A percentile compares a stretch with the other conserved stretches of the same genome.
These are phyloP conservation scores for Aphelinus certus DNA, from an alignment of 1,140 invertebrate species.

Conservation along the genomic window DNA sequence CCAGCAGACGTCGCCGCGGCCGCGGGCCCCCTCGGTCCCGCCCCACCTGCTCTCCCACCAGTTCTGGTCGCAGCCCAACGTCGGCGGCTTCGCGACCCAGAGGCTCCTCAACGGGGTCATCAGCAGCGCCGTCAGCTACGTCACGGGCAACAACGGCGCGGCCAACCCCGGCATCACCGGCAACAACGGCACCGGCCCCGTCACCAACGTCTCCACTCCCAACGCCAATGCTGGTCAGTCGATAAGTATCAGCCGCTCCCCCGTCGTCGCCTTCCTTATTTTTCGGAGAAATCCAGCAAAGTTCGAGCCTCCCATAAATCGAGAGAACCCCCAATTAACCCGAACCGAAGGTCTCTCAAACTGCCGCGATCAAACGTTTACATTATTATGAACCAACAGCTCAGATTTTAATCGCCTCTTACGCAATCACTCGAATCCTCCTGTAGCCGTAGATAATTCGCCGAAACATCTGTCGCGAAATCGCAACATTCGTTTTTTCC, in stretches of 20 bases:
- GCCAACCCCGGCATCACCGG: slow-evolving; percentile 38
- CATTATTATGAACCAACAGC: neutral
- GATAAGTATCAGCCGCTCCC: too few relatives aligned
- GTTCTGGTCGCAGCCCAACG: slow-evolving; percentile 64
- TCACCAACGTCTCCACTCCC: slow-evolving; percentile 49
- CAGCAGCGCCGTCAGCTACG: slow-evolving; percentile 63
- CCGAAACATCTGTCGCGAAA: neutral
- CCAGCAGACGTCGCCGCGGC: slow-evolving; percentile 57
- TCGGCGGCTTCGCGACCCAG: slow-evolving; percentile 68
- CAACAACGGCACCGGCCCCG: slow-evolving; percentile 50
- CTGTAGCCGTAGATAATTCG: neutral
- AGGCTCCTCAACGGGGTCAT: slow-evolving; percentile 64
- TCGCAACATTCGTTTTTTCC: neutral
- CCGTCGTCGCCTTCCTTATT: neutral
- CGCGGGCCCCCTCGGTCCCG: slow-evolving; percentile 62
- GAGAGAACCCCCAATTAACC: neutral
- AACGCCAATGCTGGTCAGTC: slow-evolving; percentile 43
- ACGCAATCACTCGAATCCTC: neutral
- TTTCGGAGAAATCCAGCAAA: neutral
- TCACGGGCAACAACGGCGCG: slow-evolving; percentile 45
- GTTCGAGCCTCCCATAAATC: neutral
- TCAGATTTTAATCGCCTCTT: neutral
- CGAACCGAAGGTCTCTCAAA: neutral
- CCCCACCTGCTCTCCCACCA: slow-evolving; percentile 63
- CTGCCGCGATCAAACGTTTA: neutral